Evolutionary conservation across 2,113 vertebrate genomes (phyloP), one percentile per base, ranked within the genome.

Genomic region (Sialia sialis): DNA sequence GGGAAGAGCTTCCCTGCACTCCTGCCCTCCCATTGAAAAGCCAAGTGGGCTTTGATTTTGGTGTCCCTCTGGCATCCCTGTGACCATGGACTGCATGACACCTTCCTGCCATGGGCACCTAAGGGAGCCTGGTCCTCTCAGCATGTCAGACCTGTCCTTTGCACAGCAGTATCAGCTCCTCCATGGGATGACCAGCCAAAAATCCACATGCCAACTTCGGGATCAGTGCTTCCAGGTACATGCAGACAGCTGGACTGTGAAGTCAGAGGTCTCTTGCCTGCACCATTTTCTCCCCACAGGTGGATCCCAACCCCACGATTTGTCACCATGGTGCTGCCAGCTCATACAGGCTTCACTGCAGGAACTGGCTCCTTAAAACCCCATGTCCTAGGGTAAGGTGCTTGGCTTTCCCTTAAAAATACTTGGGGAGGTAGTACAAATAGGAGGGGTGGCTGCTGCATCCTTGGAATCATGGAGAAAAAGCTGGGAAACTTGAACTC

Each of bases 41-140:
- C 60, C 30, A 6, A 6, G 2, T 13, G 30, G 38, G 10, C 21
- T 75, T 83, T 6, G 1, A n/a, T 76, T 88, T 67, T 59, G 29
- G 12, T n/a, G 43, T 63, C 5, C 11, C 13, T 22, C 2, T 3
- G 2, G 3, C 69, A 63, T 25, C 43, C 17, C 29, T 41, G 16
- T 4, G 26, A 52, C 14, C 52, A 69, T 0, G 0, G 39, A 29
- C 63, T 66, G 29, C 2, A 5, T 4, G 29, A 30, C 43, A 30
- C 32, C 69, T 72, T 62, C 56, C 60, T 79, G 43, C 55, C 36
- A 1, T 9, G 54, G 60, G 34, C 51, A 84, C 23, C 34, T 32
- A 5, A 14, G 13, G 72, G 21, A 70, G 32, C 27, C 55, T 44
- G 39, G 16, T 16, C 16, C 26, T 29, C 16, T 44, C 43, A 11